Percentiles rank a stretch among this genome's conserved stretches.
These are phyloP conservation scores for Rotaria sp. DNA, from an alignment of 2,888 invertebrate genomes.

Conservation along the genomic window DNA sequence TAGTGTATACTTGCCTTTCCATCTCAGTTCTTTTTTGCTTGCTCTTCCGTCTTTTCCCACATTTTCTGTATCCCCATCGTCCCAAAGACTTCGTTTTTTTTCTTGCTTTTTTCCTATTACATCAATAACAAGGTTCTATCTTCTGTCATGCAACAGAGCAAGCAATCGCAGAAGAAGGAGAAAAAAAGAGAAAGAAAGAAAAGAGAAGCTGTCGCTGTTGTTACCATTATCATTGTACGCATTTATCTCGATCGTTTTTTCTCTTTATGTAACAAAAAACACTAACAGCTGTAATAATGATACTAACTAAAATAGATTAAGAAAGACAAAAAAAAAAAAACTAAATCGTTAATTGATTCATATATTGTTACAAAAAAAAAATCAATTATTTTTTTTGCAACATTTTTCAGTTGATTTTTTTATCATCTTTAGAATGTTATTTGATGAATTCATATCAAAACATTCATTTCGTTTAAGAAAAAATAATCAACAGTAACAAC, in stretches of 20 bases:
- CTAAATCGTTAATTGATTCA: too few species aligned
- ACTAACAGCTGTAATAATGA: neutral
- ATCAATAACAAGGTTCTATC: neutral
- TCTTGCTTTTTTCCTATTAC: neutral
- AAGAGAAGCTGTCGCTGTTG: neutral
- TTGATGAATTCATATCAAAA: conserved; percentile 35
- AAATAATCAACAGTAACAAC: neutral
- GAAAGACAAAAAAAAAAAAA: neutral
- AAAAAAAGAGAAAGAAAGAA: neutral
- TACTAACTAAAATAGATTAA: neutral
- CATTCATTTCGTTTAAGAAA: conserved; percentile 36
- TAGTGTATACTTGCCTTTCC: neutral
- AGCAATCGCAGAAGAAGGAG: neutral
- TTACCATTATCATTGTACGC: neutral
- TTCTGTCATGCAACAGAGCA: neutral
- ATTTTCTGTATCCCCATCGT: neutral
- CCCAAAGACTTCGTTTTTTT: neutral
- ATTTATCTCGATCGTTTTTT: neutral
- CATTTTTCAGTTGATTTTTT: neutral
- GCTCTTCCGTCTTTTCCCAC: conserved; percentile 4
- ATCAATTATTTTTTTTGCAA: too few species aligned
- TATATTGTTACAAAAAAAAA: too few species aligned
- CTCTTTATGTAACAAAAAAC: neutral
- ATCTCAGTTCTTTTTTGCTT: neutral
- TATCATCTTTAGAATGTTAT: conserved; percentile 14